A percentile compares a stretch with the other conserved stretches of the same genome.
These are phyloP conservation scores for Cynodonichthys magdalenae DNA, from an alignment of 2,797 vertebrate genomes.

Conservation along the genomic window DNA sequence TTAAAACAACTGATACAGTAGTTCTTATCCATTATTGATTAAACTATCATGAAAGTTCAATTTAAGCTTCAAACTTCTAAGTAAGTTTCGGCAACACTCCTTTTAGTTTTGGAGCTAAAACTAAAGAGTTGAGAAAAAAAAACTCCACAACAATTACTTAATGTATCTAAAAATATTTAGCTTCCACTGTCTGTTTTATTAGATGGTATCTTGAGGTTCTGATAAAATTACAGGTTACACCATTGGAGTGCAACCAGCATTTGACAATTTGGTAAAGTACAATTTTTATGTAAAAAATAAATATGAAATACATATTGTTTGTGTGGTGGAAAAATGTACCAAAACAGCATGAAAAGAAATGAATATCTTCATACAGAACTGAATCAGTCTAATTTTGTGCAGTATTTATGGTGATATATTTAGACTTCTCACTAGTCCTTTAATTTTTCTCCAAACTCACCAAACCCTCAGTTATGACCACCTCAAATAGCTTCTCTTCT, in stretches of 20 bases:
- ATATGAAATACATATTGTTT: not conserved
- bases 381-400: conserved; percentile 16
- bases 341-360: not conserved
- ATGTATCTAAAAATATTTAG: too few relatives aligned
- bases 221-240: not conserved
- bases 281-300: not conserved
- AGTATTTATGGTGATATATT: conserved; percentile 32
- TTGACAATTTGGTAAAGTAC: too few relatives aligned
- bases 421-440: conserved; percentile 33
- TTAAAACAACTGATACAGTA: too few relatives aligned
- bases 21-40: too few relatives aligned
- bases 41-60: too few relatives aligned
- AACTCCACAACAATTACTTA: too few relatives aligned
- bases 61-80: too few relatives aligned
- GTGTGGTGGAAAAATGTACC: not conserved
- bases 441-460: conserved; percentile 39
- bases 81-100: too few relatives aligned
- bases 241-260: too few relatives aligned
- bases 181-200: not conserved
- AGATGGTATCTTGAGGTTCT: not conserved
- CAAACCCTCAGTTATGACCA: conserved; percentile 32
- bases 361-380: not conserved
- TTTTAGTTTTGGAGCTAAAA: too few relatives aligned
- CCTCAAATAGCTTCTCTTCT: conserved; percentile 42
- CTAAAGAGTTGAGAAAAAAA: too few relatives aligned